Evolutionary conservation across 1,140 invertebrate genomes (phyloP), one percentile per base, ranked within the genome.

Genomic region (Leguminivora glycinivorella): DNA sequence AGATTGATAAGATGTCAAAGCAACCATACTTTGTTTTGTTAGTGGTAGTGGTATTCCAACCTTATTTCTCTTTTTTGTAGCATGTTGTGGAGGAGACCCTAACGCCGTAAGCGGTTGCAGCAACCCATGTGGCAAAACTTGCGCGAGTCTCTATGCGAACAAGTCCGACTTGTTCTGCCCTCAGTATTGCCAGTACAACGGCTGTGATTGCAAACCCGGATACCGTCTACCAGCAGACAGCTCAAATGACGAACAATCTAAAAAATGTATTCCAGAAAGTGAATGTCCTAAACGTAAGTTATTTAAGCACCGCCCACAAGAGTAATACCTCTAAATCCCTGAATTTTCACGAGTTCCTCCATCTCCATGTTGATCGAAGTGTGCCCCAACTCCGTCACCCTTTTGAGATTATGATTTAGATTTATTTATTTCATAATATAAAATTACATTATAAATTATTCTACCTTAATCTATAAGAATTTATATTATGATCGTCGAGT

Each of bases 121-220:
- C 25, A 63, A 63, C 26, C 26, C 58, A 14, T 63, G 58, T 17
- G 58, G 58, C 9, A 34, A 63, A 10, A 63, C 58, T 0, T 63
- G 58, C 26, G 58, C 19, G 4, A 63, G 58, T 22, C 58, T 26
- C 14, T 26, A 31, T 17, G n/a, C 26, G 14, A 31, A 63, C 26
- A 31, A 63, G 3, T n/a, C 58, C 6, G 58, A 63, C 6, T 31
- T 63, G n/a, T 9, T 63, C 4, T 63, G 58, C 9, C 58, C 58
- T 2, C 1, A 29, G 10, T 63, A 63, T 29, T 63, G 58, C n/a
- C 26, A 63, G 26, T 29, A 17, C 29, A 63, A 63, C 19, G 58
- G 58, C n/a, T 63, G 58, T 17, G 58, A 63, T 29, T 63, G 58
- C 26, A 63, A 29, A 31, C 26, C 58, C 10, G 58, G 58, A 63